Evolutionary conservation across 2,888 invertebrate species (phyloP).

Genomic region (Ceraclea dissimilis): DNA sequence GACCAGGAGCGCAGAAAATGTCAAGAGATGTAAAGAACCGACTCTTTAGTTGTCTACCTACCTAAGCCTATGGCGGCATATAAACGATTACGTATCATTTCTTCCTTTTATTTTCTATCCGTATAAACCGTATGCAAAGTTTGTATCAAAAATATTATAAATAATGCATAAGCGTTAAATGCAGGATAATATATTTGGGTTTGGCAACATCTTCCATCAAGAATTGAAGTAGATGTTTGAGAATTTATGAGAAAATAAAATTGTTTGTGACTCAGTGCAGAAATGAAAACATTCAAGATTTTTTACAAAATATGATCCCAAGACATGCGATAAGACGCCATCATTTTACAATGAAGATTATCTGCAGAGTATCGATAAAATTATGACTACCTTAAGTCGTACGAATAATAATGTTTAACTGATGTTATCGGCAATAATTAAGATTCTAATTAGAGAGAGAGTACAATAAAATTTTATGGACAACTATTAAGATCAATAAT

Average conservation of each 20-base stretch:
- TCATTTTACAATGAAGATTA: too few relatives aligned
- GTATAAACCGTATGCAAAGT: conserved; percentile 8
- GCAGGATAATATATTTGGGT: too few relatives aligned
- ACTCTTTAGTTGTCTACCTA: not conserved
- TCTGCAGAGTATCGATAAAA: too few relatives aligned
- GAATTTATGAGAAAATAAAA: too few relatives aligned
- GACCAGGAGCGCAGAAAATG: conserved; percentile 4
- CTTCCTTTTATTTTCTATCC: not conserved
- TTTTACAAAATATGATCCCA: too few relatives aligned
- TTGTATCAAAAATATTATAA: not conserved
- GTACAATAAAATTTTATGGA: not conserved
- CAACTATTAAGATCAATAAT: not conserved
- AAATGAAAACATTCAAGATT: too few relatives aligned
- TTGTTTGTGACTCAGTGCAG: too few relatives aligned
- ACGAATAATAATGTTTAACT: too few relatives aligned
- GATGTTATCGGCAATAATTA: not conserved
- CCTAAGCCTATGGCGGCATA: conserved; percentile 3
- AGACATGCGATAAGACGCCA: too few relatives aligned
- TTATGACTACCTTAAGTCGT: too few relatives aligned
- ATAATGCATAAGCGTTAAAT: not conserved
- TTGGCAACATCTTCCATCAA: too few relatives aligned
- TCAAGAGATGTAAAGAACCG: conserved; percentile 10
- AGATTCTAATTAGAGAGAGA: not conserved
- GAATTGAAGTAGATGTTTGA: too few relatives aligned
- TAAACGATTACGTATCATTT: conserved; percentile 14